These are phyloP conservation scores for Podarcis muralis DNA, from an alignment of 2,113 vertebrate species.

Conservation along the genomic window DNA sequence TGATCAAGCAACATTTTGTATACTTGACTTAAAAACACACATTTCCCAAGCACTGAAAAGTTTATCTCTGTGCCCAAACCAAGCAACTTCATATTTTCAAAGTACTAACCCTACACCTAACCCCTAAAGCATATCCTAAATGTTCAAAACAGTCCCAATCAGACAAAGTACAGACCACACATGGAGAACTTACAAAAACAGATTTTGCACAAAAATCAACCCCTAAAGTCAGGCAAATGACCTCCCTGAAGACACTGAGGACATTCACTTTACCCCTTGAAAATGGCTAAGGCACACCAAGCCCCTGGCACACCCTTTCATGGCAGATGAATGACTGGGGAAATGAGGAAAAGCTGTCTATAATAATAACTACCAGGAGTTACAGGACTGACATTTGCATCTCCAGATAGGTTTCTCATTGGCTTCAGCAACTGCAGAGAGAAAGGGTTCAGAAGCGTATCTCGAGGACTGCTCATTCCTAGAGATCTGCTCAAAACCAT, in stretches of 20 bases:
- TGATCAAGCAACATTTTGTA: constrained; percentile 50
- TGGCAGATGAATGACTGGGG: no score
- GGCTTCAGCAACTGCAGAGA: constrained; percentile 58
- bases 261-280: not conserved
- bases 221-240: no score
- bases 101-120: not conserved
- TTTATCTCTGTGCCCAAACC: not conserved
- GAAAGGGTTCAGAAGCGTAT: constrained; percentile 48
- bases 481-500: no score
- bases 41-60: not conserved
- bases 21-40: not conserved
- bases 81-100: constrained; percentile 9
- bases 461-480: no score
- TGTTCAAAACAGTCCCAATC: not conserved
- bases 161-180: not conserved
- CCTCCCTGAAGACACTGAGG: not conserved
- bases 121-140: not conserved
- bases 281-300: no score
- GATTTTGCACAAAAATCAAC: not conserved
- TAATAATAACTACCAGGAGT: constrained; percentile 6
- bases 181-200: not conserved
- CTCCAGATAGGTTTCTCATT: constrained; percentile 64
- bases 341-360: not conserved
- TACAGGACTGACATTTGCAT: constrained; percentile 38
- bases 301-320: no score